Conservation (phyloP, 2,797 vertebrate genomes). For the Gephyroberyx darwinii region DNA sequence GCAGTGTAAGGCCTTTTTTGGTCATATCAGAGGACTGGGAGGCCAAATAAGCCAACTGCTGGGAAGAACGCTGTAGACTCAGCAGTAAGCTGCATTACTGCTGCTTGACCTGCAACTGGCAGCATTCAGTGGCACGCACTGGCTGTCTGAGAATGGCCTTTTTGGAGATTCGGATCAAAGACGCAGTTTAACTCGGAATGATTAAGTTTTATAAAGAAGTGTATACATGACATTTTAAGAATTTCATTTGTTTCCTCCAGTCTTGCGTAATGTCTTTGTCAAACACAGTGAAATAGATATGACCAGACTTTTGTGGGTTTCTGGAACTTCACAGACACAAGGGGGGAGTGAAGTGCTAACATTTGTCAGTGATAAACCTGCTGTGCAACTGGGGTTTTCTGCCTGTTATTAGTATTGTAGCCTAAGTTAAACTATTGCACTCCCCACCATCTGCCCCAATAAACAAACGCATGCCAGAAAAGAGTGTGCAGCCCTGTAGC, state of each 20-base stretch:
- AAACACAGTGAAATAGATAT: slow-evolving; percentile 13
- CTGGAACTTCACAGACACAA: slow-evolving; percentile 40
- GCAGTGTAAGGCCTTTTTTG: slow-evolving; percentile 79
- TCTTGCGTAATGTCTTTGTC: slow-evolving; percentile 42
- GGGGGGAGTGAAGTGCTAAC: slow-evolving; percentile 48
- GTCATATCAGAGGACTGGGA: slow-evolving; percentile 73
- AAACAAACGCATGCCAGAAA: slow-evolving; percentile 9
- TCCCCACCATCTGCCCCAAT: neutral
- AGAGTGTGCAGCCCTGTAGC: neutral
- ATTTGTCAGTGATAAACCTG: slow-evolving; percentile 17
- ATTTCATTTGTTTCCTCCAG: slow-evolving; percentile 35
- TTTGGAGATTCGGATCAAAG: slow-evolving; percentile 45
- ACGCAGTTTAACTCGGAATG: slow-evolving; percentile 46
- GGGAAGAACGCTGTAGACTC: slow-evolving; percentile 62
- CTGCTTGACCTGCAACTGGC: slow-evolving; percentile 56
- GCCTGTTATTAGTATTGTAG: neutral
- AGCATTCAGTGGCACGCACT: slow-evolving; percentile 43
- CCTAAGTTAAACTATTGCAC: slow-evolving; percentile 4
- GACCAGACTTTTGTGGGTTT: slow-evolving; percentile 7
- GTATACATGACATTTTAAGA: slow-evolving; percentile 17
- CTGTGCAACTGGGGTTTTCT: neutral
- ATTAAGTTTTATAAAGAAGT: slow-evolving; percentile 44
- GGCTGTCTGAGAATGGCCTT: slow-evolving; percentile 25
- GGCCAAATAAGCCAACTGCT: slow-evolving; percentile 67
- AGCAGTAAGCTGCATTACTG: slow-evolving; percentile 61